Evolutionary conservation across 2,888 invertebrate genomes (phyloP).

Genomic region (Boloria selene): DNA sequence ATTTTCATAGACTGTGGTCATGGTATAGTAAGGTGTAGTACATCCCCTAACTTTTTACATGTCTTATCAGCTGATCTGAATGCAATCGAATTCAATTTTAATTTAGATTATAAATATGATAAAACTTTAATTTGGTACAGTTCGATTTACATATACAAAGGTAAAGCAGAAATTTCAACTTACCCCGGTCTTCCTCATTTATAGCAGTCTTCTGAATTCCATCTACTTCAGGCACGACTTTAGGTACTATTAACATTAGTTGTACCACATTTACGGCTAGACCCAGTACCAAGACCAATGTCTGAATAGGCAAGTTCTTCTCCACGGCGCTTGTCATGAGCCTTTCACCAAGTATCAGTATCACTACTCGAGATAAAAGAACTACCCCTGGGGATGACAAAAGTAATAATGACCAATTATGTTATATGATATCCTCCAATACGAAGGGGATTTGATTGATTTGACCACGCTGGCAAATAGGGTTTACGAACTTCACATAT

Average conservation of each 20-base stretch:
- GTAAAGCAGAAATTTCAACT: not conserved
- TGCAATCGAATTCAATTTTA: too few relatives aligned
- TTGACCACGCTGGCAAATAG: too few relatives aligned
- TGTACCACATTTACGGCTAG: conserved; percentile 27
- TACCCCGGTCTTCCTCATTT: conserved; percentile 31
- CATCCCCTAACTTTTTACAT: too few relatives aligned
- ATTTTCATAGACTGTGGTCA: too few relatives aligned
- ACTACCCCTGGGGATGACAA: conserved; percentile 20
- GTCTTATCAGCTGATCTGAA: too few relatives aligned
- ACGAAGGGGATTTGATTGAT: too few relatives aligned
- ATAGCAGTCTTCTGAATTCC: conserved; percentile 21
- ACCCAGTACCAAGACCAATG: conserved; percentile 14
- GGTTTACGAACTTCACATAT: too few relatives aligned
- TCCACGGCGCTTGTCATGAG: conserved; percentile 18
- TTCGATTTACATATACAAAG: not conserved
- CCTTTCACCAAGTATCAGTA: conserved; percentile 22
- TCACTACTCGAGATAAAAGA: conserved; percentile 21
- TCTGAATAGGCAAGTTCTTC: conserved; percentile 27
- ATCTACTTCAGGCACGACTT: conserved; percentile 24
- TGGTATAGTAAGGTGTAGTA: too few relatives aligned
- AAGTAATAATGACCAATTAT: too few relatives aligned
- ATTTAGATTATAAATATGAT: too few relatives aligned
- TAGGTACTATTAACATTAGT: conserved; percentile 32
- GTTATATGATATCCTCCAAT: too few relatives aligned
- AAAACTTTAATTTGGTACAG: not conserved